Base-by-base conservation (phyloP, 2,113 vertebrate genomes). In the Thalassoma bifasciatum region DNA sequence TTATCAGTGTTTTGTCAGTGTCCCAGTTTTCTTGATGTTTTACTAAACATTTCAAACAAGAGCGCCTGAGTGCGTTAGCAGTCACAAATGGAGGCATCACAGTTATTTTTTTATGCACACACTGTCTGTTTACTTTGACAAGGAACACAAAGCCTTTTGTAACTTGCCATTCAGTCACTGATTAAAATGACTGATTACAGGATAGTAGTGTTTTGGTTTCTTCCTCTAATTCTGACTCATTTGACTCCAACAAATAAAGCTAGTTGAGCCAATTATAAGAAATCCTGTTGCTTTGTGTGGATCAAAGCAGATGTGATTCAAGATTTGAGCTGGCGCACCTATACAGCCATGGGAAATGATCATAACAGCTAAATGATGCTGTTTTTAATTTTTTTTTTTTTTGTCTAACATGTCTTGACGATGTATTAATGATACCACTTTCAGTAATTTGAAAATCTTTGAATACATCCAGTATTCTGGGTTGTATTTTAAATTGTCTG, bases 401-500 rank as follows among this genome's bases (percentile, higher is more conserved):
- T 16, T 16, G 8, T 47, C 14, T 17, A 19, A n/a, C 1, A 19
- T 16, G 5, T 38, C 9, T 16, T 19, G 44, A 47, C 17, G 17
- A 17, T 47, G 11, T n/a, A 21, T 21, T 49, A 8, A 17, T 4
- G 17, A 46, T 1, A 14, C 44, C 17, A 17, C 17, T 46, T 46
- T 6, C 40, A 42, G 40, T 14, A 13, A 2, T 12, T 12, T 42
- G 7, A 46, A 5, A 46, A 5, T 17, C 44, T 3, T 67, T 71
- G 66, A 75, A 51, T 8, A 21, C 8, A 9, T 34, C 75, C 80
- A 80, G 4, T 24, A 21, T 61, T 47, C 60, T 77, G 67, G 77
- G 40, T 72, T 65, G 10, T 34, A 58, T 64, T 37, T 71, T 50
- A 82, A 88, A 60, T n/a, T 16, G 44, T 76, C 64, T 58, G 54